These are phyloP conservation scores for Euphonia xanthogaster DNA, from an alignment of 2,797 vertebrate species.

Conservation along the genomic window DNA sequence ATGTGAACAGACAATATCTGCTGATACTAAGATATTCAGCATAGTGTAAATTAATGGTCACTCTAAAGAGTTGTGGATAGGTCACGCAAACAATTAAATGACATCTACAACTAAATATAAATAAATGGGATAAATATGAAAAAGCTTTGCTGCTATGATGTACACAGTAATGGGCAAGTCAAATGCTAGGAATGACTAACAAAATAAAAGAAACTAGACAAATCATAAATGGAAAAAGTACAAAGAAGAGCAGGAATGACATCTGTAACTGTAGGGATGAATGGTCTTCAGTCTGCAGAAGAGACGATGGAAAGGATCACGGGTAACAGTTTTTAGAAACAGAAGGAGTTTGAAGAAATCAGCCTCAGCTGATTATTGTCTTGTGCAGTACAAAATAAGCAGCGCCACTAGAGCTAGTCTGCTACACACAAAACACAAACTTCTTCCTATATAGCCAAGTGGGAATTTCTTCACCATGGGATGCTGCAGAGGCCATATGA, in stretches of 20 bases:
- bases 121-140: background rate
- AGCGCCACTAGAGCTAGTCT: background rate
- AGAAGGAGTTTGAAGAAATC: background rate
- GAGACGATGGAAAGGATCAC: background rate
- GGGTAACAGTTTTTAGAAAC: background rate
- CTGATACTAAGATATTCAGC: background rate
- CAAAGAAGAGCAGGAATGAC: background rate
- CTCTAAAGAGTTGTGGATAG: background rate
- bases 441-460: background rate
- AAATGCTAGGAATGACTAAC: background rate
- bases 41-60: background rate
- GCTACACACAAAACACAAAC: background rate
- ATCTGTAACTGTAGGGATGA: background rate
- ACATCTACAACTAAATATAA: background rate
- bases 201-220: background rate
- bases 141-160: background rate
- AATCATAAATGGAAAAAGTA: background rate
- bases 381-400: background rate
- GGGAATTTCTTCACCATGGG: background rate
- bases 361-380: background rate
- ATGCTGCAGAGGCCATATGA: background rate
- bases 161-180: background rate
- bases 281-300: background rate
- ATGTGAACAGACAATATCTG: background rate
- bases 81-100: background rate